Percentiles rank a stretch among this genome's conserved stretches.
These are phyloP conservation scores for Furnarius figulus DNA, from an alignment of 2,113 vertebrate species.

Conservation along the genomic window DNA sequence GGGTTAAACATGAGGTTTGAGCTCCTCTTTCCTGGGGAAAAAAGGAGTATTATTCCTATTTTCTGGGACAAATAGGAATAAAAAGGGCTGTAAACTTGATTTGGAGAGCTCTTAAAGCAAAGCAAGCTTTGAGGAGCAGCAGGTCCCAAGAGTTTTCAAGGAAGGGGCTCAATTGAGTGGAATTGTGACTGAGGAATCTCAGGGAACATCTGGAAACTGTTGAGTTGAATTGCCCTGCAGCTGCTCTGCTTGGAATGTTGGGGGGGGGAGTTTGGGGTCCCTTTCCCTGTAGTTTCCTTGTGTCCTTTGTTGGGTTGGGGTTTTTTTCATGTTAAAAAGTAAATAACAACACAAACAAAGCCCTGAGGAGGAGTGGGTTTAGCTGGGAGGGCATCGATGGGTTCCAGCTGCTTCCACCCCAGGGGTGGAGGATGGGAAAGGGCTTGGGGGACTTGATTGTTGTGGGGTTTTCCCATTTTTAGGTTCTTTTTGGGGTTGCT, in stretches of 20 bases:
- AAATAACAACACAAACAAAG: not conserved
- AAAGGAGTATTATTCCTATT: too few species aligned
- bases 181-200: conserved; percentile 29
- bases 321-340: not conserved
- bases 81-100: not conserved
- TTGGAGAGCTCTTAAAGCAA: not conserved
- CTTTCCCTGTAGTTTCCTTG: not conserved
- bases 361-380: not conserved
- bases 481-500: not conserved
- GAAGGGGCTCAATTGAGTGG: conserved; percentile 17
- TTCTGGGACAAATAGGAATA: too few species aligned
- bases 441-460: not conserved
- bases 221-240: conserved; percentile 47
- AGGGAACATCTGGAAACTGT: conserved; percentile 53
- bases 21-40: not conserved
- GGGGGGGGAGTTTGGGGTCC: not conserved
- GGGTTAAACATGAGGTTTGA: not conserved
- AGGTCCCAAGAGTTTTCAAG: conserved; percentile 23
- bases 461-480: not conserved
- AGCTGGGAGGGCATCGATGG: not conserved
- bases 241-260: conserved; percentile 15
- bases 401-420: conserved; percentile 13
- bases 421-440: not conserved
- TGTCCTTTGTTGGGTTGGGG: not conserved
- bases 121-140: not conserved